Evolutionary conservation across 2,888 invertebrate genomes (phyloP), one percentile per base, ranked within the genome.

Genomic region (Himalopsyche kuldschensis): DNA sequence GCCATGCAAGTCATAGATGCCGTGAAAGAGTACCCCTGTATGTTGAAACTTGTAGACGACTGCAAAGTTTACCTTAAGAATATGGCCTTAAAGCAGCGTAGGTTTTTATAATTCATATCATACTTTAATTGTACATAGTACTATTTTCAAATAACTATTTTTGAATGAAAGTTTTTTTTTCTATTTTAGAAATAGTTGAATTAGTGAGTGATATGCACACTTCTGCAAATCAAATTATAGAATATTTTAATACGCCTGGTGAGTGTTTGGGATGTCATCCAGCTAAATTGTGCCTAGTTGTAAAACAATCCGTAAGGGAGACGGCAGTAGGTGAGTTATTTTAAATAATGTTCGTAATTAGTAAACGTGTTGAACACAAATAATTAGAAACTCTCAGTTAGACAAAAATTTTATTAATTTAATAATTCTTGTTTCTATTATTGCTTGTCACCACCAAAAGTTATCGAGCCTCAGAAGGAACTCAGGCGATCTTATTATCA

Each of bases 181-280:
- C 83, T 81, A 86, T 90, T 90, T 3, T 88, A 94, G 94, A 94
- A 90, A 94, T 94, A 75, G 92, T 93, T 79, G 92, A 91, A 82
- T 89, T 94, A 82, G 93, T 94, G 41, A 92, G 92, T 88, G 94
- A 94, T 87, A 93, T 94, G 90, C 94, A 94, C 88, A 89, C 90
- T 30, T 93, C 93, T 87, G 92, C 93, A 82, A 93, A 93, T 88
- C 92, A 91, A 86, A 92, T 94, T 78, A 93, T 94, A 83, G 93
- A 93, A 86, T 90, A 93, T 87, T 93, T 94, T 87, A 92, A 90
- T 87, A 90, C 90, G 47, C 89, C 90, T 81, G 93, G 93, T 88
- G 84, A 85, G 75, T 82, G 81, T 35, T 75, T 86, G 75, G 85
- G 85, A 32, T 78, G 78, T n/a, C 81, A 86, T 32, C 94, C 94